phyloP scores from a whole-genome alignment of 1,140 invertebrate species.

The Drosophila eugracilis region DNA sequence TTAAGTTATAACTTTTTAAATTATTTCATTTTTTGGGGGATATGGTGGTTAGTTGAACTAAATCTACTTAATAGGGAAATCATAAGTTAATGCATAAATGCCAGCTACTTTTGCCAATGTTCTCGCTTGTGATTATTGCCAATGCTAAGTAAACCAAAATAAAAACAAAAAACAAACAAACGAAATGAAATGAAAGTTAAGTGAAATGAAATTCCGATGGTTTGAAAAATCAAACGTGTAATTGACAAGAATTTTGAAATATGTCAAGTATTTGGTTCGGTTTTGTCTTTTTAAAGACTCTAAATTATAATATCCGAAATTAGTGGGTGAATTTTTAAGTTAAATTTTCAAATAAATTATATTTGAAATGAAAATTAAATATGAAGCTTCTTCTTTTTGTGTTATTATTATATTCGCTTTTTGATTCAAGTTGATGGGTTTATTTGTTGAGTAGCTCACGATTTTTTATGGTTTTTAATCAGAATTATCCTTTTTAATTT shows the following conservation, averaged over 20 bases:
- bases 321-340: neutral
- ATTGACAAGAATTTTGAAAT: slow-evolving; percentile 31
- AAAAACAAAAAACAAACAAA: too few relatives aligned
- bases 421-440: neutral
- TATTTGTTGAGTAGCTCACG: too few relatives aligned
- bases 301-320: neutral
- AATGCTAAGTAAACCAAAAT: too few relatives aligned
- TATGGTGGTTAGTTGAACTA: slow-evolving; percentile 35
- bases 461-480: too few relatives aligned
- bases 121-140: slow-evolving; percentile 42
- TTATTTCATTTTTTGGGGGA: slow-evolving; percentile 12
- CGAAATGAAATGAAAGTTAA: slow-evolving; percentile 15
- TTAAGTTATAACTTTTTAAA: slow-evolving; percentile 15
- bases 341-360: neutral
- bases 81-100: slow-evolving; percentile 33
- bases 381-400: neutral
- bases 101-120: slow-evolving; percentile 51
- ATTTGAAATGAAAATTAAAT: neutral
- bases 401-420: neutral
- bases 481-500: neutral
- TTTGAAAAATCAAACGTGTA: slow-evolving; percentile 3
- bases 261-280: slow-evolving; percentile 21
- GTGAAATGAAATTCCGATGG: slow-evolving; percentile 20
- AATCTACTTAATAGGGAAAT: slow-evolving; percentile 42
- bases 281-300: neutral